Base-by-base conservation (phyloP, 2,888 invertebrate genomes). In the Agriopis marginaria region DNA sequence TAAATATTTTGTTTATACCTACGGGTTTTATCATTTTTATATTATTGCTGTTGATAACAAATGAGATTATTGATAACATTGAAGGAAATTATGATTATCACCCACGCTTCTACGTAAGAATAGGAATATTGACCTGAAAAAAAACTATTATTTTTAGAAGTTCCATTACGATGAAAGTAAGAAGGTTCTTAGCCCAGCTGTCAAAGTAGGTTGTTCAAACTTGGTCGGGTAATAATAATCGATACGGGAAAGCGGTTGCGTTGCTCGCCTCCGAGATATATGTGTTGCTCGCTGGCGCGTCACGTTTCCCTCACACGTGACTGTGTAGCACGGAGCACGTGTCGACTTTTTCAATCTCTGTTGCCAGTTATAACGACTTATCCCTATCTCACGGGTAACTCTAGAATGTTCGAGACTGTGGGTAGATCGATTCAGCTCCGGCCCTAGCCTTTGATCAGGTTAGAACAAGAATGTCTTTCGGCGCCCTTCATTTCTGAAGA, bases 261-360 rank as follows among this genome's bases (percentile, higher is more conserved):
- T 80, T 77, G 75, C 75, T 73, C 70, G 73, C 68, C 17, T 23
- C 17, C 17, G 17, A 23, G 17, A 23, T 23, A 23, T 23, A 23
- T 23, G 17, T n/a, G 80, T 80, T 77, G 75, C 75, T 73, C 70
- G 73, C 68, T 75, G 77, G 71, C 73, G 61, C 70, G 75, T 86
- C 90, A 89, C 90, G 89, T 89, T 88, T 80, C 55, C 45, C 39
- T 49, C 45, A 84, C 89, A 90, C 88, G 90, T 89, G 90, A 86
- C 72, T 55, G 45, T 32, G 58, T 68, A 72, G 76, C 88, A 88
- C 32, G 58, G 68, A 72, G 76, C 88, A 88, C 87, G 87, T 89
- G 90, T 81, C 40, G 39, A 63, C 50, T 72, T 74, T 75, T 74
- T 64, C 62, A 44, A 50, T 47, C 9, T 45, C 74, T 76, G 76